phyloP scores from a whole-genome alignment of 2,113 vertebrate species.

The Notarius quadriscutis region DNA sequence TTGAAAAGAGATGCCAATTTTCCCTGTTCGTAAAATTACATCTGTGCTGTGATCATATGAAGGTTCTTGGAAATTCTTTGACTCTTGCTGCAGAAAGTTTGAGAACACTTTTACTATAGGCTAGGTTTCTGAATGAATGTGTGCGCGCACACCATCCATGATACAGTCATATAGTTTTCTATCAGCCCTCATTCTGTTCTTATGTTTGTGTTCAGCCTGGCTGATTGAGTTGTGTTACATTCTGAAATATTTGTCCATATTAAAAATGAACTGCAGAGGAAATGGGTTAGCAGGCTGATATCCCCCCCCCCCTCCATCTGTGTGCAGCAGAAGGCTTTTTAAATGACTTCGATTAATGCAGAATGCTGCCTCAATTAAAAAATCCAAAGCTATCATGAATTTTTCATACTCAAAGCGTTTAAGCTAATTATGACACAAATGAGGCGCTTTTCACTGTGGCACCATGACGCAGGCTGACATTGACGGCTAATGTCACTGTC shows the following conservation, averaged over 20 bases:
- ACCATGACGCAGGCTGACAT: conserved; percentile 77
- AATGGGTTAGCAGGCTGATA: conserved; percentile 39
- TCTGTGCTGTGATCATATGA: not conserved
- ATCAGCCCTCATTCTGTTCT: not conserved
- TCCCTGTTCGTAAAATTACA: not conserved
- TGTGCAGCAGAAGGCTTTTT: conserved; percentile 69
- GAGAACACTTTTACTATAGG: not conserved
- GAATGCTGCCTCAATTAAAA: conserved; percentile 85
- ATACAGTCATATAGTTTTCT: not conserved
- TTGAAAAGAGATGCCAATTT: not conserved
- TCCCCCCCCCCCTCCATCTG: conserved; percentile 38
- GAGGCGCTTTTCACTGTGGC: conserved; percentile 83
- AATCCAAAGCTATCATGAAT: conserved; percentile 87
- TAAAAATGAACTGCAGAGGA: conserved; percentile 44
- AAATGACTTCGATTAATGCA: conserved; percentile 87
- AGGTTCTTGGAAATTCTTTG: not conserved
- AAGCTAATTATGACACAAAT: conserved; percentile 88
- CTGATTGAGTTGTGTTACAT: conserved; percentile 44
- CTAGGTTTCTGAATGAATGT: not conserved
- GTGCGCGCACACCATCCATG: not conserved
- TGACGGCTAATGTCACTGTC: conserved; percentile 87
- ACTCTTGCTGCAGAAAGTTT: not conserved
- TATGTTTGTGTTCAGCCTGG: conserved; percentile 1
- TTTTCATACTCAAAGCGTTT: conserved; percentile 88
- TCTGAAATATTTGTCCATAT: conserved; percentile 43